phyloP scores from a whole-genome alignment of 2,113 vertebrate genomes.

The Mus spicilegus region DNA sequence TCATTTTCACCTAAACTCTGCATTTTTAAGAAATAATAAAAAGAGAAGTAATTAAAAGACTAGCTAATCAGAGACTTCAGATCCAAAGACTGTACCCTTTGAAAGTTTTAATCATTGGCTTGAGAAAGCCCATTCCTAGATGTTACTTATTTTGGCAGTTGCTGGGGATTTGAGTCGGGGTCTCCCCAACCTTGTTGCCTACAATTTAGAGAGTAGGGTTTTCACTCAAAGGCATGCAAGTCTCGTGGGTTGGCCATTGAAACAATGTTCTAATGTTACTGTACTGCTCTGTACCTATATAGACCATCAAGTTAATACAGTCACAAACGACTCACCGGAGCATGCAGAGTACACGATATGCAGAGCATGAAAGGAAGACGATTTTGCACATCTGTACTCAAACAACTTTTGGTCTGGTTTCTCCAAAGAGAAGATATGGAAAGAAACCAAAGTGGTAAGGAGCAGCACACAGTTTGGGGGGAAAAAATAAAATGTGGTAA shows the following conservation, averaged over 20 bases:
- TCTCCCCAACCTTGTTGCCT: background rate
- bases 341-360: background rate
- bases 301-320: background rate
- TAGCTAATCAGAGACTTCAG: background rate
- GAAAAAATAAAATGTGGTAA: background rate
- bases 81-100: background rate
- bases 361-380: background rate
- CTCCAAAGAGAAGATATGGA: background rate
- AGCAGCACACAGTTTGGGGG: background rate
- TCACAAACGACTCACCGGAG: background rate
- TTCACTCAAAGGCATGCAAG: background rate
- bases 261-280: background rate
- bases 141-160: background rate
- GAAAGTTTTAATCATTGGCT: background rate
- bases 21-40: background rate
- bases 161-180: no score
- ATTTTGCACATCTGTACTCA: background rate
- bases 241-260: no score
- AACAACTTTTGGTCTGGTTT: background rate
- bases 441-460: background rate
- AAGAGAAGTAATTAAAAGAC: constrained; percentile 33
- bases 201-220: background rate
- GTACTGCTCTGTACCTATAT: background rate
- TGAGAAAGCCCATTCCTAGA: background rate
- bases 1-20: constrained; percentile 66